Evolutionary conservation across 2,888 invertebrate species (phyloP).

Genomic region (Odiellus spinosus): DNA sequence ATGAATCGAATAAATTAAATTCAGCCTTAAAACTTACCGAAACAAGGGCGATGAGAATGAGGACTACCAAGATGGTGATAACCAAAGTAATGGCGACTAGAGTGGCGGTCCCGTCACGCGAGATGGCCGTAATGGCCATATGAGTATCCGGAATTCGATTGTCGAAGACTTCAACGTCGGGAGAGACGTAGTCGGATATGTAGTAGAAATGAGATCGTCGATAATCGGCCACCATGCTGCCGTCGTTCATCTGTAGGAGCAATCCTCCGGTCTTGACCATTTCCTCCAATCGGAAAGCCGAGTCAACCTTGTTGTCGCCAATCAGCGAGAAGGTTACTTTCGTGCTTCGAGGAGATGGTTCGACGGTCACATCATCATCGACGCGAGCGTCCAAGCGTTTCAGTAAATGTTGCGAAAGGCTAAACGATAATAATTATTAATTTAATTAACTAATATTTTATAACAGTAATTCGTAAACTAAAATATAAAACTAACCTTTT

Average conservation of each 20-base stretch:
- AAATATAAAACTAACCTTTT: too few relatives aligned
- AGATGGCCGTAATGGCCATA: too few relatives aligned
- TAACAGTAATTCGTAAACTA: not conserved
- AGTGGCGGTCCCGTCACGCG: too few relatives aligned
- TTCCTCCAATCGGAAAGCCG: constrained; percentile 61
- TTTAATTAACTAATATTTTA: not conserved
- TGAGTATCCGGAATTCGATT: too few relatives aligned
- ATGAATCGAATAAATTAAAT: too few relatives aligned
- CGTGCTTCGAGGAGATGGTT: constrained; percentile 38
- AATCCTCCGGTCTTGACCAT: constrained; percentile 38
- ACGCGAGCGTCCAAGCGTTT: constrained; percentile 9
- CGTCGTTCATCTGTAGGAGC: constrained; percentile 1
- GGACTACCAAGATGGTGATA: too few relatives aligned
- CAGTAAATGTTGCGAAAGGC: too few relatives aligned
- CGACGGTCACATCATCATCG: constrained; percentile 31
- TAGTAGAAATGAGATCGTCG: constrained; percentile 10
- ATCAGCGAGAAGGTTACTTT: constrained; percentile 46
- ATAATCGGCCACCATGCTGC: constrained; percentile 10
- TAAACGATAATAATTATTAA: too few relatives aligned
- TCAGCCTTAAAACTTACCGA: too few relatives aligned
- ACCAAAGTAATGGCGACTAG: too few relatives aligned
- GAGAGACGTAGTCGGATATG: constrained; percentile 1
- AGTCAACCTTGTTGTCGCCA: constrained; percentile 56
- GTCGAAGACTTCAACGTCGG: too few relatives aligned
- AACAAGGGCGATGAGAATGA: too few relatives aligned